Conservation (phyloP, 2,888 invertebrate genomes). For the Byasa hedistus region DNA sequence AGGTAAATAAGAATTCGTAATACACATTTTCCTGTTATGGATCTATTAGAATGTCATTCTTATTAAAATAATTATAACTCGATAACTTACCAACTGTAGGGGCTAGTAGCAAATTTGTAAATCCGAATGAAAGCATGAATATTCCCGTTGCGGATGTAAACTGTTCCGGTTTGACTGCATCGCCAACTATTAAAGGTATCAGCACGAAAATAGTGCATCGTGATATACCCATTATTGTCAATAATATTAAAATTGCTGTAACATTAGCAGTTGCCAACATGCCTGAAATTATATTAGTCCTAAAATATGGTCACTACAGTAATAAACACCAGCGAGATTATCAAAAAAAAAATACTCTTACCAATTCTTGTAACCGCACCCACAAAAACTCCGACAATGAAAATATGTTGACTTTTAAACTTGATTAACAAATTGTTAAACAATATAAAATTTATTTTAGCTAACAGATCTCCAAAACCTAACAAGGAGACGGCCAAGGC, state of each 20-base stretch:
- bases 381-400: conserved; percentile 79
- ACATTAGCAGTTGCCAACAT: conserved; percentile 52
- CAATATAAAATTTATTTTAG: conserved; percentile 79
- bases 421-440: conserved; percentile 73
- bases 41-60: no score
- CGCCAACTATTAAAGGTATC: conserved; percentile 79
- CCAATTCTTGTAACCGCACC: conserved; percentile 81
- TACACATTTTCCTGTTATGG: not conserved
- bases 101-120: conserved; percentile 72
- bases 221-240: conserved; percentile 73
- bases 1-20: no score
- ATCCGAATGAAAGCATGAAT: conserved; percentile 76
- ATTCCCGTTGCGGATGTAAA: conserved; percentile 82
- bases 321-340: not conserved
- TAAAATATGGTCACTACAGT: not conserved
- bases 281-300: conserved; percentile 42
- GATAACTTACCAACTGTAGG: conserved; percentile 77
- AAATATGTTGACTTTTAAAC: conserved; percentile 80
- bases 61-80: no score
- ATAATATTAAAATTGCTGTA: conserved; percentile 43
- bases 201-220: conserved; percentile 77
- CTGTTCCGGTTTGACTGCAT: conserved; percentile 73
- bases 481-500: conserved; percentile 81
- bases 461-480: conserved; percentile 82
- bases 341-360: conserved; percentile 50